These are phyloP conservation scores for Pollimyrus isidori DNA, from an alignment of 2,113 vertebrate species.

Conservation along the genomic window DNA sequence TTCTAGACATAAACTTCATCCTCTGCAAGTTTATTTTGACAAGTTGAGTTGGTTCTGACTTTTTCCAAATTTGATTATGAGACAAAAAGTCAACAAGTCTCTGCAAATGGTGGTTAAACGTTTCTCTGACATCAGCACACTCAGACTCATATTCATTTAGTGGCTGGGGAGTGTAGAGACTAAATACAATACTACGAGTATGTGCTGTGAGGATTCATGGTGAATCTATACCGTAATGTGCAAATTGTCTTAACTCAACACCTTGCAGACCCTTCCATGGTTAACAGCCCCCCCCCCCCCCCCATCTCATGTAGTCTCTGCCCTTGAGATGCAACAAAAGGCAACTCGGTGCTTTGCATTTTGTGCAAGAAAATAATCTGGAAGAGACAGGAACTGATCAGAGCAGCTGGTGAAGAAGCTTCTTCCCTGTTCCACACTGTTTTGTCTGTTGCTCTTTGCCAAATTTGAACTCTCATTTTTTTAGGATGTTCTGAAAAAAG, in stretches of 20 bases:
- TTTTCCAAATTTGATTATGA: conserved; percentile 1
- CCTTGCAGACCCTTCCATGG: conserved; percentile 14
- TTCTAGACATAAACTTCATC: background rate
- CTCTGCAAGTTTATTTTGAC: background rate
- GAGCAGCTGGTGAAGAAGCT: too few species aligned
- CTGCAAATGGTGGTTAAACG: background rate
- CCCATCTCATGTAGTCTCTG: background rate
- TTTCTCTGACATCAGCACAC: background rate
- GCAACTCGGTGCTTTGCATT: conserved; percentile 1
- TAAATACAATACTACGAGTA: background rate
- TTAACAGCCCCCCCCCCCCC: background rate
- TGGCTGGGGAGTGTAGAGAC: background rate
- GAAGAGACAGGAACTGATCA: background rate
- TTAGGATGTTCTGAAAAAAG: background rate
- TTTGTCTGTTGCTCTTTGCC: background rate
- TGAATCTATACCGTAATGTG: conserved; percentile 22
- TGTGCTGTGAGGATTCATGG: conserved; percentile 23
- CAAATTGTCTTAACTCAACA: conserved; percentile 20
- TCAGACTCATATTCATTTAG: background rate
- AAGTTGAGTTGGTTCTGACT: background rate
- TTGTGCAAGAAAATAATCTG: background rate
- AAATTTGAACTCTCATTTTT: background rate
- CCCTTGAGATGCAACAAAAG: conserved; percentile 22
- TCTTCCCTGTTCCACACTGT: background rate
- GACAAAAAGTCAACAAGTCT: conserved; percentile 7